Percentiles rank a stretch among this genome's conserved stretches.
Conservation (phyloP, 1,140 invertebrate species). For the Apis dorsata region DNA sequence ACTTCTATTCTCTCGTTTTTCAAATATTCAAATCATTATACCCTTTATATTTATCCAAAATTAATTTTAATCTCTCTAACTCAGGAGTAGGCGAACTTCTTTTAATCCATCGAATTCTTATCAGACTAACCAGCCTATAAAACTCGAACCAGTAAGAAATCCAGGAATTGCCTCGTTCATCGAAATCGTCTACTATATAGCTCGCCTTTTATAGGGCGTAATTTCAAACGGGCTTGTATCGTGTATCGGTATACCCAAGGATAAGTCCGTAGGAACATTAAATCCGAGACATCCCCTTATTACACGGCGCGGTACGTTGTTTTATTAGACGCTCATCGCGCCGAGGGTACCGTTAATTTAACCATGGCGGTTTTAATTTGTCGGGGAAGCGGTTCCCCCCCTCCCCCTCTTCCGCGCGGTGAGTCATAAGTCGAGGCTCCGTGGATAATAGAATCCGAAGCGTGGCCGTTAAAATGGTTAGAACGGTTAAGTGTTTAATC, state of each 20-base stretch:
- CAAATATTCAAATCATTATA: no score
- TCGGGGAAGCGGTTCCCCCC: conserved; percentile 1
- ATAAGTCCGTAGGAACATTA: conserved; percentile 50
- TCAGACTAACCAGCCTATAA: neutral
- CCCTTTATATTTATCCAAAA: no score
- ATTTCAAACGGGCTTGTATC: conserved; percentile 27
- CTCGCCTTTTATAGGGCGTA: conserved; percentile 31
- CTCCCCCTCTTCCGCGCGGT: conserved; percentile 7
- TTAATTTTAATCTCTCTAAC: neutral
- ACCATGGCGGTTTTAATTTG: conserved; percentile 68
- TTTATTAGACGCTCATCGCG: conserved; percentile 59
- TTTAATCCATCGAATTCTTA: neutral
- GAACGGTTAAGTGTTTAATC: conserved; percentile 46
- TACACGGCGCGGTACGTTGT: conserved; percentile 48
- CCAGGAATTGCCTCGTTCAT: conserved; percentile 23
- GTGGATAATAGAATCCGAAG: conserved; percentile 61
- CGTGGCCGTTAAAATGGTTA: conserved; percentile 56
- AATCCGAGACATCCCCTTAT: conserved; percentile 55
- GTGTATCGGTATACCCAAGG: conserved; percentile 25
- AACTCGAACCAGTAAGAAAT: neutral
- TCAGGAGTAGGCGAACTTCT: neutral
- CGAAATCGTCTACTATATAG: conserved; percentile 10
- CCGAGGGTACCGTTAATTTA: conserved; percentile 63
- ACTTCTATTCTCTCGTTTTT: no score
- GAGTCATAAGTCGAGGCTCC: conserved; percentile 52